Evolutionary conservation across 1,140 invertebrate species (phyloP).

Genomic region (Ridgeia piscesae): DNA sequence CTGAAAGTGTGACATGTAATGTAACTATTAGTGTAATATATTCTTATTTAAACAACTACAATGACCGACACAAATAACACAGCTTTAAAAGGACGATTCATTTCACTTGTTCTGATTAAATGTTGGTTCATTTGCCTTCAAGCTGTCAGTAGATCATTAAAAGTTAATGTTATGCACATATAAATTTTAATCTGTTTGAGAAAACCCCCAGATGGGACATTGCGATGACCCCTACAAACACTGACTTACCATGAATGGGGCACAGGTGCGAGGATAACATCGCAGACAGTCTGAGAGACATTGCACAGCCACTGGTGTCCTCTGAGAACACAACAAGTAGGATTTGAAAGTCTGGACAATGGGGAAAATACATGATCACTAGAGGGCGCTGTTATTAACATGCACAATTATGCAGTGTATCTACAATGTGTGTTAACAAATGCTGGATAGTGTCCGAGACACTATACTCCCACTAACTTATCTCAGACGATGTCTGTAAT

Average conservation of each 20-base stretch:
- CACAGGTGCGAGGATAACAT: not conserved
- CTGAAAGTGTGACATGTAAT: not conserved
- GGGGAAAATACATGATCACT: no score
- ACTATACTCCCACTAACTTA: no score
- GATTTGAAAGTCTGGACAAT: no score
- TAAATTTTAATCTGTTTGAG: not conserved
- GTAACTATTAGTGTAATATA: not conserved
- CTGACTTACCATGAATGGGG: not conserved
- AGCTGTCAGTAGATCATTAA: not conserved
- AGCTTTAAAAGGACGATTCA: no score
- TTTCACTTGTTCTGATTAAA: no score
- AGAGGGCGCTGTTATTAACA: no score
- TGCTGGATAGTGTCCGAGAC: no score
- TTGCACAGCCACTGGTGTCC: not conserved
- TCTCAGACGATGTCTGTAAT: not conserved
- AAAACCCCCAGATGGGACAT: not conserved
- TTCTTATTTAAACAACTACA: no score
- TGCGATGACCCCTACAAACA: not conserved
- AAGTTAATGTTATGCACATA: not conserved
- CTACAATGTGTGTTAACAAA: no score
- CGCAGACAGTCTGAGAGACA: not conserved
- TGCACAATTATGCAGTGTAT: no score
- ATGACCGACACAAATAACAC: no score
- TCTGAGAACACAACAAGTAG: not conserved
- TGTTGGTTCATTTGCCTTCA: not conserved